Percentiles rank a stretch among this genome's conserved stretches.
These are phyloP conservation scores for Lasioglossum morio DNA, from an alignment of 2,888 invertebrate genomes.

Conservation along the genomic window DNA sequence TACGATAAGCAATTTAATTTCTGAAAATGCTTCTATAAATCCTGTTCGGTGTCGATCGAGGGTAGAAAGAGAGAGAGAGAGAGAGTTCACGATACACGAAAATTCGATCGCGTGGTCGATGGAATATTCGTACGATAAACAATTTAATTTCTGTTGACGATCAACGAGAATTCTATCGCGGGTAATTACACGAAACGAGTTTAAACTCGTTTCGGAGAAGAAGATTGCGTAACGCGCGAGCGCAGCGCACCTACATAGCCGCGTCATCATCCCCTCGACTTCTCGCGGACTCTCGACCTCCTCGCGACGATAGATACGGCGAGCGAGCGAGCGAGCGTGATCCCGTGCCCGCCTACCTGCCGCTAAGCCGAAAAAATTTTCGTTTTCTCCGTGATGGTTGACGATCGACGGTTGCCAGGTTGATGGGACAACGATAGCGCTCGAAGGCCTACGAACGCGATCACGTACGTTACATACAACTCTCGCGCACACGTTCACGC, in stretches of 20 bases:
- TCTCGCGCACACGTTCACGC: background rate
- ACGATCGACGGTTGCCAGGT: background rate
- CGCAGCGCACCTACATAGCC: background rate
- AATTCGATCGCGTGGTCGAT: no score
- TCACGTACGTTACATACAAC: background rate
- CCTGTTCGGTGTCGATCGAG: background rate
- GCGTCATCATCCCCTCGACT: slow-evolving; percentile 40
- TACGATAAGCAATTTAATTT: no score
- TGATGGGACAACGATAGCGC: slow-evolving; percentile 22
- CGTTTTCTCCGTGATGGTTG: slow-evolving; percentile 18
- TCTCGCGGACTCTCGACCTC: background rate
- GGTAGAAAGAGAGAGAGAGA: no score
- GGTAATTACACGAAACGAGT: slow-evolving; percentile 12
- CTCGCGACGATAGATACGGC: background rate
- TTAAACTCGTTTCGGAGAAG: slow-evolving; percentile 14
- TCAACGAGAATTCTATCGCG: background rate
- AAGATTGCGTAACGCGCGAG: slow-evolving; percentile 23
- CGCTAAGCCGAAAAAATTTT: slow-evolving; percentile 16
- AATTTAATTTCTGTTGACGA: background rate
- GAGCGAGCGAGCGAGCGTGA: background rate
- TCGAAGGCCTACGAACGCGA: background rate
- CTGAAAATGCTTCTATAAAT: no score
- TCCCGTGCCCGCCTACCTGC: background rate
- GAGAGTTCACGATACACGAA: no score
- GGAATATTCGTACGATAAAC: no score